Evolutionary conservation across 2,888 invertebrate genomes (phyloP).

Genomic region (Drosophila robusta): DNA sequence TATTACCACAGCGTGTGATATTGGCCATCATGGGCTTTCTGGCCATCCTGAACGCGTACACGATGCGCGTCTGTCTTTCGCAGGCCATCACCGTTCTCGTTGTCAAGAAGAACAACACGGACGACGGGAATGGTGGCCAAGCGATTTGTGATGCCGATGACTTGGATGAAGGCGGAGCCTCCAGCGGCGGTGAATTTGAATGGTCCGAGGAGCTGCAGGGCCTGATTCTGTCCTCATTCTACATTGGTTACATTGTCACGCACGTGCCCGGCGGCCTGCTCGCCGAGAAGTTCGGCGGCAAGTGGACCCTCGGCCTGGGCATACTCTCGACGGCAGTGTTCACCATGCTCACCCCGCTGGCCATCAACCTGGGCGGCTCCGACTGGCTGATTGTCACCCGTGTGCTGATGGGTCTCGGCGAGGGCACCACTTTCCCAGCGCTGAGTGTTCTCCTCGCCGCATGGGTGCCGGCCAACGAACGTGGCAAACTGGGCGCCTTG

Average conservation of each 20-base stretch:
- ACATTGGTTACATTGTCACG: constrained; percentile 93
- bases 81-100: constrained; percentile 91
- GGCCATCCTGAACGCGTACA: constrained; percentile 90
- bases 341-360: constrained; percentile 91
- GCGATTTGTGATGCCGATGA: constrained; percentile 77
- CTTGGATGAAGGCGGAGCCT: constrained; percentile 36
- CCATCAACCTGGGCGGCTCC: constrained; percentile 88
- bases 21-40: constrained; percentile 90
- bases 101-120: constrained; percentile 72
- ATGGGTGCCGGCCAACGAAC: constrained; percentile 92
- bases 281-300: constrained; percentile 93
- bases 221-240: constrained; percentile 92
- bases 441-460: constrained; percentile 92
- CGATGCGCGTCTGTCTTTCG: constrained; percentile 90
- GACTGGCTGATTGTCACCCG: constrained; percentile 90
- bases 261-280: constrained; percentile 93
- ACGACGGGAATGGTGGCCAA: constrained; percentile 31
- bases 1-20: constrained; percentile 88
- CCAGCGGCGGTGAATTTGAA: constrained; percentile 83
- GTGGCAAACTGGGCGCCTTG: constrained; percentile 91
- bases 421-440: constrained; percentile 94
- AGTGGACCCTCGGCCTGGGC: constrained; percentile 92
- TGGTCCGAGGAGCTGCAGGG: constrained; percentile 91
- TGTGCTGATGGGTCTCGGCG: constrained; percentile 93
- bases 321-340: constrained; percentile 93